Evolutionary conservation across 2,797 vertebrate genomes (phyloP), one percentile per base, ranked within the genome.

Genomic region (Squalus acanthias): DNA sequence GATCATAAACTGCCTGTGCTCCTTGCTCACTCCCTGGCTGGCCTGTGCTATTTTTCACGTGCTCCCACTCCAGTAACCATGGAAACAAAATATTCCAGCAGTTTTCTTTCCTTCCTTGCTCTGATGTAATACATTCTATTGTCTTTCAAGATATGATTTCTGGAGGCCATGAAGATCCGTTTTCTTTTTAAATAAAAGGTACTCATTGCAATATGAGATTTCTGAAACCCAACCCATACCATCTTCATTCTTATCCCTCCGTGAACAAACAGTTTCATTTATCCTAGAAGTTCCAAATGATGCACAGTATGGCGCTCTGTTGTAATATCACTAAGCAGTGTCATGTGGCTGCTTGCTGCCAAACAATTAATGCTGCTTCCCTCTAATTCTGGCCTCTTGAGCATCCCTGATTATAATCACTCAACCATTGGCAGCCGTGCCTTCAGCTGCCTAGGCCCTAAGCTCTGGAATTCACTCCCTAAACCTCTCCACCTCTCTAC

Each of bases 31-130:
- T 89, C 87, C 24, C 82, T 85, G 17, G 24, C 26, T 89, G 29
- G 50, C 50, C 8, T 65, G 33, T 65, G 33, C 76, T 79, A 39
- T 91, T 60, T 65, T 63, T 65, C 60, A 92, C 15, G 1, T 63
- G 88, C n/a, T 93, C 63, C 91, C 6, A 8, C 9, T 95, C 20
- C 22, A 70, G 69, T 95, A 50, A 33, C 94, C 50, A 57, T 95
- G 69, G 94, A 72, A 95, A 95, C 94, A 74, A 57, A 95, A 95
- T 74, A 95, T 95, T 95, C 69, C 94, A 95, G 88, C 46, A 1
- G 69, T 72, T 72, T 74, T 74, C 24, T 74, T 74, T 53, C 20
- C 6, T 33, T 12, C 24, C 69, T 33, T 72, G 39, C 8, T 95
- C 94, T 74, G 39, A 57, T 33, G 67, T 74, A 95, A 95, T 95